Percentiles rank a stretch among this genome's conserved stretches.
Evolutionary conservation across 2,797 vertebrate species (phyloP).

Genomic region (Pangasius krempfi): DNA sequence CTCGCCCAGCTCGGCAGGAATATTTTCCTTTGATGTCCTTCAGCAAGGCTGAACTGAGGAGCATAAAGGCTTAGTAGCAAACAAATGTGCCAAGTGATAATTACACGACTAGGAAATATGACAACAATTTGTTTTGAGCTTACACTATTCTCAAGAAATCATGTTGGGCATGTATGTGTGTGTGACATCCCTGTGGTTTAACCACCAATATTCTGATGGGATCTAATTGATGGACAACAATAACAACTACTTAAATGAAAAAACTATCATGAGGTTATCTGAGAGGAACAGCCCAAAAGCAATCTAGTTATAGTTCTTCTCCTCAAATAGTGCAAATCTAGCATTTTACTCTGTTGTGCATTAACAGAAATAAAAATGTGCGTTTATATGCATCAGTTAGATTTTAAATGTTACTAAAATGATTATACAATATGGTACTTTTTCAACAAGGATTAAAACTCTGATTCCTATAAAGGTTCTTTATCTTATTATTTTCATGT

Average conservation of each 20-base stretch:
- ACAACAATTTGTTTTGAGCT: constrained; percentile 2
- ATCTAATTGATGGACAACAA: not conserved
- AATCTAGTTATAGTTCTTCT: not conserved
- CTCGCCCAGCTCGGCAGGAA: constrained; percentile 32
- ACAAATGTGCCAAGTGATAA: constrained; percentile 32
- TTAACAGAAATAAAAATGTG: not conserved
- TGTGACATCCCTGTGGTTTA: not conserved
- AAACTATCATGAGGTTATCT: not conserved
- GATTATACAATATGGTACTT: not conserved
- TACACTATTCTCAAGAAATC: not conserved
- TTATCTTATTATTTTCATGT: not conserved
- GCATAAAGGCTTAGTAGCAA: constrained; percentile 41
- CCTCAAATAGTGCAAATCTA: not conserved
- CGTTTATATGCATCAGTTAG: not conserved
- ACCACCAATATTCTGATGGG: not conserved
- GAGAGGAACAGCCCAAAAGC: not conserved
- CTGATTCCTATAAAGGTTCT: not conserved
- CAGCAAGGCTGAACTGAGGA: constrained; percentile 19
- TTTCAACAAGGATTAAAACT: not conserved
- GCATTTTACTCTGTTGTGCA: not conserved
- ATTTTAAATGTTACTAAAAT: not conserved
- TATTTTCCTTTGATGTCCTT: constrained; percentile 60
- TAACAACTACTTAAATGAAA: not conserved
- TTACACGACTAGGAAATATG: constrained; percentile 18
- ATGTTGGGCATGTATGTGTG: not conserved